Base-by-base conservation (phyloP, 2,113 vertebrate species). In the Cyanoliseus patagonus region DNA sequence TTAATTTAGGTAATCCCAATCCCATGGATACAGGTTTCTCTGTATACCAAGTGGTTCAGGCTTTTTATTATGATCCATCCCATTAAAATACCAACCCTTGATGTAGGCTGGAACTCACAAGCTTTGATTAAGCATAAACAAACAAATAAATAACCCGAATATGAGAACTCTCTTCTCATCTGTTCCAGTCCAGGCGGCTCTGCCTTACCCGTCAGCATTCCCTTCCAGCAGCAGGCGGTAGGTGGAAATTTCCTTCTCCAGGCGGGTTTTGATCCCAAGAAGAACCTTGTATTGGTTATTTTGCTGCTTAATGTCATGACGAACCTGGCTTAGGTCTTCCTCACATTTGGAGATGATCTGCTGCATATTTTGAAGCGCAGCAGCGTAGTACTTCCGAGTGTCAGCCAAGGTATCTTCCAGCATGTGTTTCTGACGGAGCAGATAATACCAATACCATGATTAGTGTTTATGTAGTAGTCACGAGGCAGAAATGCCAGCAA, bases 191-290 rank as follows among this genome's bases (percentile, higher is more conserved):
- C 2, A 28, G n/a, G 42, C 41, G 4, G 77, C 67, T 78, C 55
- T 55, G 77, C 78, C 98, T 98, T 97, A 99, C 99, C 98, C 96
- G 6, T 98, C 98, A 68, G 97, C 97, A 52, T 95, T 98, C 11
- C 99, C 99, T 3, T 99, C 99, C 93, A 99, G 98, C 75, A 99
- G 99, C 91, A 98, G 98, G 88, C 98, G 98, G 98, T 99, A 99
- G 11, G 98, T 99, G 62, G 98, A 98, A 14, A 99, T 99, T 97
- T 99, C 99, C 24, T 98, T 99, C 98, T 99, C 99, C 95, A 99
- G 98, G 96, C 99, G 99, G 80, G 98, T 99, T 98, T 99, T 99
- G 64, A 98, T 98, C 97, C 99, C 99, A 63, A 99, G 98, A 69
- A 99, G 98, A 82, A 98, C 88, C 86, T 98, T 98, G 67, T 99